Evolutionary conservation across 1,140 invertebrate species (phyloP), one percentile per base, ranked within the genome.

Genomic region (Geopemphigus sp.): DNA sequence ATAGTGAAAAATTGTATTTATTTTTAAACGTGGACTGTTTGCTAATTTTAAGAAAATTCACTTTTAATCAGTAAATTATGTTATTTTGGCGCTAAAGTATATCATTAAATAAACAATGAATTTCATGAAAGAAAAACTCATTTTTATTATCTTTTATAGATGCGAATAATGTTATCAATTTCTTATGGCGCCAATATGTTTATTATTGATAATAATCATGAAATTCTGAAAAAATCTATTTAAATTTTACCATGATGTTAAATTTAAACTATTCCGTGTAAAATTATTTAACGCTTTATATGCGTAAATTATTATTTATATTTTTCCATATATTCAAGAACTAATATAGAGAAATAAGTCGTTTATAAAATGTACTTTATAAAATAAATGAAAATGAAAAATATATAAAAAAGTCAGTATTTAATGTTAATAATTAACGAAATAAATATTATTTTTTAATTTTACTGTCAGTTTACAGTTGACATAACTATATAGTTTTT

Each of bases 21-120:
- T 39, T 39, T 8, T 39, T 39, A 4, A 39, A 4, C 32, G 8
- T 39, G 8, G 32, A 39, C 8, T 39, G 32, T 39, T 39, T 39
- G 8, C 32, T 50, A 50, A 50, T 50, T 6, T 14, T 24, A 24
- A 24, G 6, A 1, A 57, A 15, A 54, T 19, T 61, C 22, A 53
- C 39, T 22, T 56, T 73, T 73, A 56, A 73, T 73, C 70, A 56
- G 14, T 26, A 10, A 68, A 47, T 11, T 53, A 70, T 39, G 19
- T 11, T 5, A 57, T 59, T 76, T 76, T 76, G 72, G 54, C 72
- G 54, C 54, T 24, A 45, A 57, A 76, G 22, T 59, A 22, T 39
- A 76, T 76, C 32, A 72, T 26, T 39, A 70, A 70, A n/a, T 74
- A 8, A 76, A 76, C 72, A 76, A 76, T 59, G 72, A 76, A 59